Conservation (phyloP, 2,113 vertebrate species). For the Catharus minimus region DNA sequence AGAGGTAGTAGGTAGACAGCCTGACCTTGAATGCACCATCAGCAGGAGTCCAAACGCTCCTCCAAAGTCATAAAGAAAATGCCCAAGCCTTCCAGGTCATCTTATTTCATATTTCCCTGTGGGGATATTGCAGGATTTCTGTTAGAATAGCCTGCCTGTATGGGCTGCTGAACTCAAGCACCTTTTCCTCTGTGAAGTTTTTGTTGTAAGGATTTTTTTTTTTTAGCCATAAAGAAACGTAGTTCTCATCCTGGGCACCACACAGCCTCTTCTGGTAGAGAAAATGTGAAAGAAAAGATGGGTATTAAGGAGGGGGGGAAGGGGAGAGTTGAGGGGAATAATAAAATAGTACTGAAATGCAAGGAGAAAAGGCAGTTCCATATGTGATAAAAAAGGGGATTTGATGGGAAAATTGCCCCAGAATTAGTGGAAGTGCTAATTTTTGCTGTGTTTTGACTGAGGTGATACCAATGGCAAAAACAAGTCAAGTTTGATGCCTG, state of each 20-base stretch:
- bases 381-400: background rate
- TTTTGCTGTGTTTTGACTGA: background rate
- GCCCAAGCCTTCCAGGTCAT: slow-evolving; percentile 13
- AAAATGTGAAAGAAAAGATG: background rate
- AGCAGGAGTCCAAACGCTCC: background rate
- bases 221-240: background rate
- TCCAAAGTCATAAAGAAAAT: slow-evolving; percentile 32
- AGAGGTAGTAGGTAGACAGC: slow-evolving; percentile 14
- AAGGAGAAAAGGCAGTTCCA: background rate
- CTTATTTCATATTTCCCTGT: slow-evolving; percentile 7
- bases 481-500: background rate
- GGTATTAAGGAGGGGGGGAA: background rate
- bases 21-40: slow-evolving; percentile 27
- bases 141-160: background rate
- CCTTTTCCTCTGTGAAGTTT: slow-evolving; percentile 33
- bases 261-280: background rate
- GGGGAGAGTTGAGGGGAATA: background rate
- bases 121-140: background rate
- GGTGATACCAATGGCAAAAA: background rate
- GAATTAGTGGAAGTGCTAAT: background rate
- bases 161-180: background rate
- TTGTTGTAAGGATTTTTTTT: background rate
- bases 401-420: background rate
- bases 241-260: background rate
- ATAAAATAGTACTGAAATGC: background rate